Evolutionary conservation across 2,888 invertebrate genomes (phyloP).

Genomic region (Hanleya hanleyi): DNA sequence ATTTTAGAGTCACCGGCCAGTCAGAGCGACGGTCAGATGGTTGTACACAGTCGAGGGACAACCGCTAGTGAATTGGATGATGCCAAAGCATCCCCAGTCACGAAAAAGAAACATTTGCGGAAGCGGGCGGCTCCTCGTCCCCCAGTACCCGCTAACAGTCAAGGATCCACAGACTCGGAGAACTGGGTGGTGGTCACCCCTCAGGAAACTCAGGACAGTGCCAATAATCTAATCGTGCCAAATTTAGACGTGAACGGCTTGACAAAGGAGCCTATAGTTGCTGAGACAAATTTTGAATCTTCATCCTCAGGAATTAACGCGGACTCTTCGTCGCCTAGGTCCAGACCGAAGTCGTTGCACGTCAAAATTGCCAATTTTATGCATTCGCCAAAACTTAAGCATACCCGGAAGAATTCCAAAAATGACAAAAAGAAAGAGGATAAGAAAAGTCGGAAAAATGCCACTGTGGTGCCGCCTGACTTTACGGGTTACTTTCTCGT

Average conservation of each 20-base stretch:
- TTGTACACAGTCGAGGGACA: neutral
- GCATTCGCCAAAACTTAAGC: constrained; percentile 2
- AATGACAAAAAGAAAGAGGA: constrained; percentile 1
- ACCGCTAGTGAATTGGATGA: neutral
- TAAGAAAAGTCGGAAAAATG: neutral
- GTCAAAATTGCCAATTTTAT: constrained; percentile 5
- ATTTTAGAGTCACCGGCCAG: constrained; percentile 2
- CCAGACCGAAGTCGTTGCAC: neutral
- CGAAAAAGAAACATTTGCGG: constrained; percentile 2
- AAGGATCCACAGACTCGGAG: constrained; percentile 8
- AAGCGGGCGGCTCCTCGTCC: constrained; percentile 3
- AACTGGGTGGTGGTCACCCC: constrained; percentile 3
- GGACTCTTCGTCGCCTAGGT: neutral
- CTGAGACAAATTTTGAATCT: neutral
- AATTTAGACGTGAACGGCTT: neutral
- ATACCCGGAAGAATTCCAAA: constrained; percentile 5
- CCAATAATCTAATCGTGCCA: neutral
- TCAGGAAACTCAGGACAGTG: neutral
- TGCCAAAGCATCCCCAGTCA: neutral
- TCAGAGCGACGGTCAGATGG: neutral
- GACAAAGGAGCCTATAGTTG: neutral
- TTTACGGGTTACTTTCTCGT: constrained; percentile 16
- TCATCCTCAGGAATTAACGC: neutral
- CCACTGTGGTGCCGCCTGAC: neutral
- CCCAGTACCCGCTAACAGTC: neutral